Conservation (phyloP, 2,888 invertebrate species). For the Oegoconia quadripuncta region DNA sequence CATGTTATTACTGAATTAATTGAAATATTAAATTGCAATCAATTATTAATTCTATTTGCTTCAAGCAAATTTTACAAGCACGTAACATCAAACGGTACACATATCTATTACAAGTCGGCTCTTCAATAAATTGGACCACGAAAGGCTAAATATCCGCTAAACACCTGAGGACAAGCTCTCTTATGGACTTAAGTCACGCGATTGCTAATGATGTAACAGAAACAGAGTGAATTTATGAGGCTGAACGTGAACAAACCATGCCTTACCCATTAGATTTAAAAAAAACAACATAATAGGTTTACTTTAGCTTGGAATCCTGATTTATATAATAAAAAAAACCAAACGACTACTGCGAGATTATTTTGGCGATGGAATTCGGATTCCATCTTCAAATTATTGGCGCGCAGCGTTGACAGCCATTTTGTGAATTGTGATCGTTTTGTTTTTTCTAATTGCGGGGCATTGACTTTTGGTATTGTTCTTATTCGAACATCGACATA, state of each 20-base stretch:
- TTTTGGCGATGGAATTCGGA: slow-evolving; percentile 8
- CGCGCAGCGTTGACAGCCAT: slow-evolving; percentile 3
- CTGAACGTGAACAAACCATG: slow-evolving; percentile 19
- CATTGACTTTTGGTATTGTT: slow-evolving; percentile 5
- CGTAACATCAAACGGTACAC: neutral
- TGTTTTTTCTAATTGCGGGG: slow-evolving; percentile 4
- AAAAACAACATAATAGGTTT: slow-evolving; percentile 17
- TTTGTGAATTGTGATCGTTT: neutral
- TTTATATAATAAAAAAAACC: slow-evolving; percentile 4
- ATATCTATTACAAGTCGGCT: slow-evolving; percentile 27
- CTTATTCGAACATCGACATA: neutral
- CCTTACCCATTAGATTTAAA: slow-evolving; percentile 19
- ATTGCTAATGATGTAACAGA: slow-evolving; percentile 66
- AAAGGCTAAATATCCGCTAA: slow-evolving; percentile 54
- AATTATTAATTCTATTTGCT: neutral
- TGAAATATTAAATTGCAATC: neutral
- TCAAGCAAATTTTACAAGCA: neutral
- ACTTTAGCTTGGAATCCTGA: slow-evolving; percentile 8
- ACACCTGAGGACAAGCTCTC: slow-evolving; percentile 57
- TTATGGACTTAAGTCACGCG: slow-evolving; percentile 67
- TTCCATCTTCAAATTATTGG: slow-evolving; percentile 3
- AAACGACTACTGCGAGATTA: neutral
- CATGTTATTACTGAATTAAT: too few species aligned
- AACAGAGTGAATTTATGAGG: slow-evolving; percentile 57
- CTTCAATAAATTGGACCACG: slow-evolving; percentile 51